A percentile compares a stretch with the other conserved stretches of the same genome.
Conservation (phyloP, 1,140 invertebrate genomes). For the Papilio helenus region DNA sequence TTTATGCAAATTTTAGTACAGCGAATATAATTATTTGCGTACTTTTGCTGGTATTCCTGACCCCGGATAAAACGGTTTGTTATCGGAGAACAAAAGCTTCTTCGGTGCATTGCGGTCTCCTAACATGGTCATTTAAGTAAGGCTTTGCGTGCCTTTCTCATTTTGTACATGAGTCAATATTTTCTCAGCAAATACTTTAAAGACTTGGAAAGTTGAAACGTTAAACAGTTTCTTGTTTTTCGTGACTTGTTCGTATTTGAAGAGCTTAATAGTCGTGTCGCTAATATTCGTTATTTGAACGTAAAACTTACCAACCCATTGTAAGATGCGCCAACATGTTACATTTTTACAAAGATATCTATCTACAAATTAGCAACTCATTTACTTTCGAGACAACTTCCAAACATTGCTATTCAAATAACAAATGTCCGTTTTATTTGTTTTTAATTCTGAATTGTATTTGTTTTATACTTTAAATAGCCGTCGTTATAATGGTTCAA, state of each 20-base stretch:
- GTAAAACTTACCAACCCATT: slow-evolving; percentile 51
- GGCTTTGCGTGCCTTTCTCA: slow-evolving; percentile 28
- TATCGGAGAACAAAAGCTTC: slow-evolving; percentile 34
- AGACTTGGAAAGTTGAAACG: slow-evolving; percentile 51
- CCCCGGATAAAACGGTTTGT: slow-evolving; percentile 40
- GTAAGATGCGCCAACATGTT: slow-evolving; percentile 49
- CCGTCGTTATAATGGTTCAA: slow-evolving; percentile 57
- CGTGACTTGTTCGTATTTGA: slow-evolving; percentile 48
- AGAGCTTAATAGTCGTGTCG: slow-evolving; percentile 53
- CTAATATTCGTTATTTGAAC: slow-evolving; percentile 65
- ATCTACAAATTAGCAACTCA: not conserved
- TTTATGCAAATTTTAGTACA: slow-evolving; percentile 60
- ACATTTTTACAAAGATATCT: not conserved
- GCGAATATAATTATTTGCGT: slow-evolving; percentile 59
- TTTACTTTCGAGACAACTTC: not conserved
- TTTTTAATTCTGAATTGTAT: slow-evolving; percentile 45
- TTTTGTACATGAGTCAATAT: slow-evolving; percentile 40
- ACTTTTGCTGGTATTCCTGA: slow-evolving; percentile 53
- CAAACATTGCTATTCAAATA: not conserved
- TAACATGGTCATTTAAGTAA: slow-evolving; percentile 41
- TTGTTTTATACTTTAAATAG: slow-evolving; percentile 59
- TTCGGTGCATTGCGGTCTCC: slow-evolving; percentile 40
- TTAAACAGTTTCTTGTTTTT: slow-evolving; percentile 57
- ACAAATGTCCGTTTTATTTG: not conserved
- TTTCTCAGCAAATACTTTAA: slow-evolving; percentile 57